phyloP scores from a whole-genome alignment of 2,888 invertebrate species.

The Calliscelio sp. region DNA sequence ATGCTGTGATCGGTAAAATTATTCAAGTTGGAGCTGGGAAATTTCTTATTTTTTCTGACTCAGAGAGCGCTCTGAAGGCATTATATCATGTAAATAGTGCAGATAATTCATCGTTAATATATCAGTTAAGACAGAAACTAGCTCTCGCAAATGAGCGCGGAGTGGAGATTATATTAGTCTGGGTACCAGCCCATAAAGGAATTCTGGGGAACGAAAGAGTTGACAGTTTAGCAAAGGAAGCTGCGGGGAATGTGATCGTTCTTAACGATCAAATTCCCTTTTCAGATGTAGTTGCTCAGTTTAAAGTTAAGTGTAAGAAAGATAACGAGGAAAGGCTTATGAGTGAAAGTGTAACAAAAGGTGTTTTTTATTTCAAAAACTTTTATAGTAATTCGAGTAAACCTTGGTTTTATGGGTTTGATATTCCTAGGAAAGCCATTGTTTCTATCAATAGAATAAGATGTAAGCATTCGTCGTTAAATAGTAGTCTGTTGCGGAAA shows the following conservation, averaged over 20 bases:
- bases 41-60: slow-evolving; percentile 22
- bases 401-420: slow-evolving; percentile 14
- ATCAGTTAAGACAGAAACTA: slow-evolving; percentile 11
- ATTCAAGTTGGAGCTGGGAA: background rate
- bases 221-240: slow-evolving; percentile 12
- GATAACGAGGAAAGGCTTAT: background rate
- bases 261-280: background rate
- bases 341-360: background rate
- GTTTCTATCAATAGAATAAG: slow-evolving; percentile 42
- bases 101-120: background rate
- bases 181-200: slow-evolving; percentile 29
- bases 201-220: slow-evolving; percentile 30
- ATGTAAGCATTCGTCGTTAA: slow-evolving; percentile 32
- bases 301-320: slow-evolving; percentile 10
- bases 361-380: slow-evolving; percentile 26
- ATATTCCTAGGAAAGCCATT: slow-evolving; percentile 24
- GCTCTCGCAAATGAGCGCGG: slow-evolving; percentile 1
- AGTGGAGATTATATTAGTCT: slow-evolving; percentile 10
- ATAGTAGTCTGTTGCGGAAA: slow-evolving; percentile 19
- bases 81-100: background rate
- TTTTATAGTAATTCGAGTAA: slow-evolving; percentile 7
- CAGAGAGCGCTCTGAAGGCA: slow-evolving; percentile 10
- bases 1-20: background rate
- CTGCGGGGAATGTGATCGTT: background rate
- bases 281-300: slow-evolving; percentile 12